These are phyloP conservation scores for Pseudachorutes palmiensis DNA, from an alignment of 1,140 invertebrate genomes.

Conservation along the genomic window DNA sequence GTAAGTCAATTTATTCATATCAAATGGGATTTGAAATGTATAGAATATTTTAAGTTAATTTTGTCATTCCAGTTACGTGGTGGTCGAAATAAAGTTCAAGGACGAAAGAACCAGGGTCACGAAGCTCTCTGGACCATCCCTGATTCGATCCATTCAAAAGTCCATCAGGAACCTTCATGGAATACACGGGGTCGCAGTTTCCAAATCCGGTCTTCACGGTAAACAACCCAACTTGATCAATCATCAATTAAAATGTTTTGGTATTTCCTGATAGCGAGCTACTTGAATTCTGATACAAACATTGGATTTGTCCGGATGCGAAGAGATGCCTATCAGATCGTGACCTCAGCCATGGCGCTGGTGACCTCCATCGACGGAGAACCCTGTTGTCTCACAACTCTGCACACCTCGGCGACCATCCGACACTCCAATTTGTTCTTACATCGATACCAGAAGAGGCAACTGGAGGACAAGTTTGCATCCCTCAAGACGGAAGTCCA, in stretches of 20 bases:
- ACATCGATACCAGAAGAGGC: slow-evolving; percentile 14
- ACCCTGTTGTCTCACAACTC: slow-evolving; percentile 9
- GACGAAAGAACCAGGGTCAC: not conserved
- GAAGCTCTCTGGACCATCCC: not conserved
- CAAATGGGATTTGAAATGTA: not conserved
- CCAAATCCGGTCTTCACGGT: slow-evolving; percentile 25
- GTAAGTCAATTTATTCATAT: slow-evolving; percentile 7
- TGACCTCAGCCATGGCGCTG: slow-evolving; percentile 23
- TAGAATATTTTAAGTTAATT: not conserved
- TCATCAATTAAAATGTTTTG: slow-evolving; percentile 1
- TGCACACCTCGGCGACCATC: slow-evolving; percentile 30
- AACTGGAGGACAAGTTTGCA: slow-evolving; percentile 20
- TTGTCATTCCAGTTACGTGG: slow-evolving; percentile 16
- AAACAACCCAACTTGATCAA: not conserved
- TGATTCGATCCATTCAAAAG: slow-evolving; percentile 22
- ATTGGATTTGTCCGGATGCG: slow-evolving; percentile 22
- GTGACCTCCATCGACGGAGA: slow-evolving; percentile 18
- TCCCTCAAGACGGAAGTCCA: slow-evolving; percentile 26
- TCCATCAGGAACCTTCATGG: slow-evolving; percentile 28
- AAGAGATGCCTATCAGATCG: slow-evolving; percentile 25
- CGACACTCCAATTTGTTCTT: slow-evolving; percentile 29
- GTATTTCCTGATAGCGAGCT: slow-evolving; percentile 15
- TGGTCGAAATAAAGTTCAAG: slow-evolving; percentile 8
- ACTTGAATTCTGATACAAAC: slow-evolving; percentile 16
- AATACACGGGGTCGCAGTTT: slow-evolving; percentile 25